Percentiles rank a stretch among this genome's conserved stretches.
Evolutionary conservation across 2,888 invertebrate species (phyloP).

Genomic region (Phyllotreta striolata): DNA sequence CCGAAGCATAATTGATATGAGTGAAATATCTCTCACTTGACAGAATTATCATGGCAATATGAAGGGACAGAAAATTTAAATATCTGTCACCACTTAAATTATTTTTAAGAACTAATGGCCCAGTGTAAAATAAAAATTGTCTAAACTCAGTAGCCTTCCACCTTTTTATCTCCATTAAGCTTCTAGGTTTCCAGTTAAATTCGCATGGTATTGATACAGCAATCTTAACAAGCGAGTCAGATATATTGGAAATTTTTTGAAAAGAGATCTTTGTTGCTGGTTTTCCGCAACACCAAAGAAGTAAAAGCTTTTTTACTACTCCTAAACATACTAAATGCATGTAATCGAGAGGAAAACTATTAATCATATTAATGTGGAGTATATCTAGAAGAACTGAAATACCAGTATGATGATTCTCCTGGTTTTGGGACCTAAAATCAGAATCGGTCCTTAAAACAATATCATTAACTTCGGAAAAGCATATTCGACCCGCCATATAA

Average conservation of each 20-base stretch:
- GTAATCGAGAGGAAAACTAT: not conserved
- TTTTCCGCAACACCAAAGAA: not conserved
- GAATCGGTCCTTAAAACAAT: not conserved
- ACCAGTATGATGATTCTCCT: not conserved
- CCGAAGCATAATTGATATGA: too few species aligned
- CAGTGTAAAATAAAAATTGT: conserved; percentile 7
- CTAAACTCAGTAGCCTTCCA: conserved; percentile 7
- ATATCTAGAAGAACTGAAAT: not conserved
- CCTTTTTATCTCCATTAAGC: not conserved
- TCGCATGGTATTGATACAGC: not conserved
- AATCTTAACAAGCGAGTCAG: not conserved
- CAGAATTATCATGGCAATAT: conserved; percentile 9
- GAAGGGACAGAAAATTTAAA: conserved; percentile 7
- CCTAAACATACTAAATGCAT: not conserved
- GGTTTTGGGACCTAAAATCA: not conserved
- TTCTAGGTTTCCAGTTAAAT: conserved; percentile 3
- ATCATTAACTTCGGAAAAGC: not conserved
- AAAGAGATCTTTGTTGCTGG: not conserved
- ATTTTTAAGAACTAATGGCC: conserved; percentile 8
- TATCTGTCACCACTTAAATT: conserved; percentile 2
- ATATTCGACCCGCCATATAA: not conserved
- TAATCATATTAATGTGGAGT: not conserved
- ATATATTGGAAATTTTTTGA: not conserved
- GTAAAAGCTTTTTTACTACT: not conserved
- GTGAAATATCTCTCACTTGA: too few species aligned